phyloP scores from a whole-genome alignment of 2,797 vertebrate species.

The Champsocephalus gunnari region DNA sequence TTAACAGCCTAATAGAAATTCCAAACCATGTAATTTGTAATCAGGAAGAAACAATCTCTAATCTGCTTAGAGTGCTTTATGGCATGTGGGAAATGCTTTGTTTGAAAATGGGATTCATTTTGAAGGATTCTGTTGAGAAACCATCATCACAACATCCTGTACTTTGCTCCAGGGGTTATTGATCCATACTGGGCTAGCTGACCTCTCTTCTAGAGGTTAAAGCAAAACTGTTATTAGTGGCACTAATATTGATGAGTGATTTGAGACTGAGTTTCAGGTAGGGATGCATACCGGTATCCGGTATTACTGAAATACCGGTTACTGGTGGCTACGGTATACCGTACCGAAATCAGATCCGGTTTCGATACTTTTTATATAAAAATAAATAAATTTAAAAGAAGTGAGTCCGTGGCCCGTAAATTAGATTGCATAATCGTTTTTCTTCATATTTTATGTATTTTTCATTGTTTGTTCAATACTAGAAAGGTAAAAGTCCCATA shows the following conservation, averaged over 20 bases:
- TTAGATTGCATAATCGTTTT: too few species aligned
- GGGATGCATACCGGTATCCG: too few species aligned
- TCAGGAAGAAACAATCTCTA: constrained; percentile 56
- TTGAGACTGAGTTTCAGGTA: constrained; percentile 30
- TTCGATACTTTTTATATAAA: too few species aligned
- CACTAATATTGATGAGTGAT: constrained; percentile 57
- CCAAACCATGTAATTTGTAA: constrained; percentile 26
- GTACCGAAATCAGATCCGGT: too few species aligned
- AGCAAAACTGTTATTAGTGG: constrained; percentile 35
- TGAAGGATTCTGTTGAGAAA: not conserved
- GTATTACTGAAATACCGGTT: too few species aligned
- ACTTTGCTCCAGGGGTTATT: constrained; percentile 22
- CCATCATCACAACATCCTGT: not conserved
- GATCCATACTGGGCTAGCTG: constrained; percentile 41
- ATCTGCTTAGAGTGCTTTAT: constrained; percentile 57
- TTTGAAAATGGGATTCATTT: not conserved
- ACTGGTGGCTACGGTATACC: too few species aligned
- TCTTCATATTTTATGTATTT: too few species aligned
- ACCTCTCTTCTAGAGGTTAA: constrained; percentile 29
- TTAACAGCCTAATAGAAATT: constrained; percentile 9
- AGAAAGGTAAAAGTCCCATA: too few species aligned
- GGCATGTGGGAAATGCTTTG: constrained; percentile 19
- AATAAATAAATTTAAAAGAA: too few species aligned
- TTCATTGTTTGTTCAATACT: too few species aligned
- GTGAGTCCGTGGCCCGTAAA: too few species aligned